A percentile compares a stretch with the other conserved stretches of the same genome.
Evolutionary conservation across 2,888 invertebrate species (phyloP).

Genomic region (Lasioglossum leucozonium): DNA sequence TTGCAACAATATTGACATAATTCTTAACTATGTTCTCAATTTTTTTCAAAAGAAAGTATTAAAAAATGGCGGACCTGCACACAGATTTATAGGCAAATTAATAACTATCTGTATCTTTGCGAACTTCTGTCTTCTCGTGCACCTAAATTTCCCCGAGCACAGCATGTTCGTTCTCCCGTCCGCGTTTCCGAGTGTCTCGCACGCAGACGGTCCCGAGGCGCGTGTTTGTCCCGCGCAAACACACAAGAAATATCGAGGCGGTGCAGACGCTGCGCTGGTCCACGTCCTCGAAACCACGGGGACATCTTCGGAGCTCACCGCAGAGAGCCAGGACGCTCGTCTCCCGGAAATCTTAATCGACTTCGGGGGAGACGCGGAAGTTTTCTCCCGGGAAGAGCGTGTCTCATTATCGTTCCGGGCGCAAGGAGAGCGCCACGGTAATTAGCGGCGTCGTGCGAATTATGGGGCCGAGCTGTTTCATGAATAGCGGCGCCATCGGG

Average conservation of each 20-base stretch:
- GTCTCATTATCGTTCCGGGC: conserved; percentile 22
- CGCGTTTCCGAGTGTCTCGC: background rate
- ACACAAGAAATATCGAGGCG: background rate
- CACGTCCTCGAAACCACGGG: background rate
- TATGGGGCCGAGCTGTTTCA: background rate
- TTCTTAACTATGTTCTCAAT: no score
- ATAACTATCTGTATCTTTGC: background rate
- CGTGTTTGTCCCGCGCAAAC: conserved; percentile 28
- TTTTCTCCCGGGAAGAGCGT: background rate
- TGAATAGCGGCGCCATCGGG: background rate
- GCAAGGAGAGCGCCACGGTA: conserved; percentile 11
- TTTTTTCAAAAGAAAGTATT: no score
- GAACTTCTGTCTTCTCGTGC: background rate
- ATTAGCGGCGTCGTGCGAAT: conserved; percentile 32
- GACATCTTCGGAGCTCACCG: background rate
- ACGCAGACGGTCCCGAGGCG: background rate
- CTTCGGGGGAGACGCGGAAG: background rate
- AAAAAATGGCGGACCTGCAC: no score
- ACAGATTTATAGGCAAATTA: no score
- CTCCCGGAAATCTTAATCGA: conserved; percentile 1
- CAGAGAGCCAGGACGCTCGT: background rate
- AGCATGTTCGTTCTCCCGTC: background rate
- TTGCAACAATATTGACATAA: no score
- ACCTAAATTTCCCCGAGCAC: background rate
- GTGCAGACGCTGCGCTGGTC: background rate